Conservation (phyloP, 1,140 invertebrate genomes). For the Telenomus remus region DNA sequence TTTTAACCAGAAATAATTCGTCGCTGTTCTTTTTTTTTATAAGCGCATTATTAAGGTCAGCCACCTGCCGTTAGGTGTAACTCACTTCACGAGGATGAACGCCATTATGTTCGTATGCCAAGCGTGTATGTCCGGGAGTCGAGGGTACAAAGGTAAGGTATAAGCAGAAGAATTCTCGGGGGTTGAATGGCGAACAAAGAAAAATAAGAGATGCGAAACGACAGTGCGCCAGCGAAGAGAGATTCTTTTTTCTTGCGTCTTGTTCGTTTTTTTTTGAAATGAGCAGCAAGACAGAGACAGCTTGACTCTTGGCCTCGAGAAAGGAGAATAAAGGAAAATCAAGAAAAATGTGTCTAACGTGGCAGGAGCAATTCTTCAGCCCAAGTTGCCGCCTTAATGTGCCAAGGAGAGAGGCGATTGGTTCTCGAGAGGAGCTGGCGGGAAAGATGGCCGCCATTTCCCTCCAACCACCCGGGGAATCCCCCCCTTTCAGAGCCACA, state of each 20-base stretch:
- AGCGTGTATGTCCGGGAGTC: constrained; percentile 36
- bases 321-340: constrained; percentile 76
- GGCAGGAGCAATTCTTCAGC: constrained; percentile 75
- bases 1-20: constrained; percentile 16
- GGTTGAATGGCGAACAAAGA: constrained; percentile 70
- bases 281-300: constrained; percentile 36
- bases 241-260: constrained; percentile 54
- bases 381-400: constrained; percentile 75
- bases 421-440: constrained; percentile 74
- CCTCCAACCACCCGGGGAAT: constrained; percentile 74
- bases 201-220: constrained; percentile 73
- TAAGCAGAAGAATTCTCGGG: constrained; percentile 58
- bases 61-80: constrained; percentile 74
- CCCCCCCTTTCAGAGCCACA: constrained; percentile 60
- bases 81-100: constrained; percentile 72
- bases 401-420: constrained; percentile 72
- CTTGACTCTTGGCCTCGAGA: constrained; percentile 51
- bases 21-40: constrained; percentile 48
- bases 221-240: constrained; percentile 54
- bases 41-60: constrained; percentile 73
- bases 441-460: constrained; percentile 77
- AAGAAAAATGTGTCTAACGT: constrained; percentile 77
- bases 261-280: constrained; percentile 17
- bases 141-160: constrained; percentile 44
- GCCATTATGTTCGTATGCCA: constrained; percentile 63